Evolutionary conservation across 2,113 vertebrate species (phyloP).

Genomic region (Pelecanus crispus): DNA sequence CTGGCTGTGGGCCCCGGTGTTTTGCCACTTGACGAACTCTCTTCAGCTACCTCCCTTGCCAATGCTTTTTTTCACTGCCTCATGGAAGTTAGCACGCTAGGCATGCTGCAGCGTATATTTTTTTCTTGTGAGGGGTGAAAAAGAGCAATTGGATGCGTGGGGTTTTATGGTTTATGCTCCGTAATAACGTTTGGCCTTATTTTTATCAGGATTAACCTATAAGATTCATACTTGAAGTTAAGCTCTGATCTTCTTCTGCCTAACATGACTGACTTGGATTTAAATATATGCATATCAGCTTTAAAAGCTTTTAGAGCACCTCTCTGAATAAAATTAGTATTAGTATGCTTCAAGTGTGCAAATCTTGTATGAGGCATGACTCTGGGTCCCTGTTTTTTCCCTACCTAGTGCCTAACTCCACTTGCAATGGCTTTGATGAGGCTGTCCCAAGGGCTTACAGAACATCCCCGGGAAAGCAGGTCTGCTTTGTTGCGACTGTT

Average conservation of each 20-base stretch:
- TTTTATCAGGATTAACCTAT: conserved; percentile 54
- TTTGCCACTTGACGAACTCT: conserved; percentile 4
- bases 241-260: conserved; percentile 41
- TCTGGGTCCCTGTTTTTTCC: not conserved
- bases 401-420: conserved; percentile 71
- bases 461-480: conserved; percentile 67
- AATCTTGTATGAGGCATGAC: not conserved
- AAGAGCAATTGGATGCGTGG: not conserved
- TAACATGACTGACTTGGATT: conserved; percentile 31
- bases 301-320: conserved; percentile 34
- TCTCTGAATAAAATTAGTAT: conserved; percentile 23
- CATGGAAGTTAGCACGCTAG: not conserved
- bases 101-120: not conserved
- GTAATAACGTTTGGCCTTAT: conserved; percentile 12
- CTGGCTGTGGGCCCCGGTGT: not conserved
- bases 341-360: conserved; percentile 11
- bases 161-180: conserved; percentile 8
- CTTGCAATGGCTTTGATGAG: conserved; percentile 77
- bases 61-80: not conserved
- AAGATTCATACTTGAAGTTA: conserved; percentile 46
- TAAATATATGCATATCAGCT: conserved; percentile 48
- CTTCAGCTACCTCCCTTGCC: not conserved
- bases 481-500: conserved; percentile 80
- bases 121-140: not conserved
- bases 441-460: conserved; percentile 71